phyloP scores from a whole-genome alignment of 1,140 invertebrate genomes.

The Harlomillsia oculata region DNA sequence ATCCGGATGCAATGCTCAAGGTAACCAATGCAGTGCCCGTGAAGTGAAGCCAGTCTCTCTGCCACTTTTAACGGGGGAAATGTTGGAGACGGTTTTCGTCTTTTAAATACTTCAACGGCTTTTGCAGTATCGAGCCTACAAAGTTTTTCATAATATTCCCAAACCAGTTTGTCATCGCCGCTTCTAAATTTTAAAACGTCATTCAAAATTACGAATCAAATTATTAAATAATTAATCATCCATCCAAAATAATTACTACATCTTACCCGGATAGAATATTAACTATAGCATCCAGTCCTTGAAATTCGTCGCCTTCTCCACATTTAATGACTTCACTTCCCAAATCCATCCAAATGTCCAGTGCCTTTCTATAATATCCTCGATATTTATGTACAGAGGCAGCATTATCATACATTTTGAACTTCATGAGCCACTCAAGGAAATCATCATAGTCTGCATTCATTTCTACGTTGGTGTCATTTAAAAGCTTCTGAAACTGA shows the following conservation, averaged over 20 bases:
- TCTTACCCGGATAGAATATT: conserved; percentile 26
- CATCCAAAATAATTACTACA: neutral
- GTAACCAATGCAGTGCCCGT: conserved; percentile 23
- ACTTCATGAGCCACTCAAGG: conserved; percentile 23
- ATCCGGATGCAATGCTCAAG: conserved; percentile 18
- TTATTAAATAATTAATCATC: neutral
- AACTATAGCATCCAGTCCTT: conserved; percentile 19
- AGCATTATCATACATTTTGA: conserved; percentile 11
- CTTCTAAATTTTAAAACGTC: conserved; percentile 1
- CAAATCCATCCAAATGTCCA: conserved; percentile 28
- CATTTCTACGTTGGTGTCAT: conserved; percentile 7
- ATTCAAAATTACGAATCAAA: neutral
- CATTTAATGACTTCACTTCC: conserved; percentile 10
- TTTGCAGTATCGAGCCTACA: conserved; percentile 10
- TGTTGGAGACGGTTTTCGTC: neutral
- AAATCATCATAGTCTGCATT: conserved; percentile 25
- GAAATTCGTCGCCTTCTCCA: conserved; percentile 7
- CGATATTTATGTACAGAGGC: conserved; percentile 12
- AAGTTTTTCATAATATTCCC: conserved; percentile 31
- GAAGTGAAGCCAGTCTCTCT: conserved; percentile 23
- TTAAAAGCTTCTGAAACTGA: conserved; percentile 8
- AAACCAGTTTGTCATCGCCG: conserved; percentile 19
- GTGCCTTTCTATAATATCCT: conserved; percentile 13
- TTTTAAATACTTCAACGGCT: conserved; percentile 25
- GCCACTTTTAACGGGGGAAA: conserved; percentile 28